Evolutionary conservation across 2,797 vertebrate genomes (phyloP), one percentile per base, ranked within the genome.

Genomic region (Parauchenoglanis punctatus): DNA sequence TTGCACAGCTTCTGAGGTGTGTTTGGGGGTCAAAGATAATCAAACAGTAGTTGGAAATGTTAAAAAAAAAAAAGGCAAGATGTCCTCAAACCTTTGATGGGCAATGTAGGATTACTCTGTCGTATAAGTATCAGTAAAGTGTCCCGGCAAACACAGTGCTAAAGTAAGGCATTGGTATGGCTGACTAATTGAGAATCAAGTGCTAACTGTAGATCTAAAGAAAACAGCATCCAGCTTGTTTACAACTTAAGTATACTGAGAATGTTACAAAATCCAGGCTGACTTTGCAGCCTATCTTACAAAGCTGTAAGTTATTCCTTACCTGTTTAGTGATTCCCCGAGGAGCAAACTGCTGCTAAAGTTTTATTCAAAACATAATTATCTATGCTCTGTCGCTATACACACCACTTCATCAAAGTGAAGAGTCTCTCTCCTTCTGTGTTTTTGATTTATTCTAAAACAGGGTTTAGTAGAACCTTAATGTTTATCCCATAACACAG

Each of bases 281-380:
- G 75, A 49, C 28, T n/a, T 58, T 58, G 59, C 31, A 68, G 61
- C 5, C 18, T 65, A 61, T 40, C 46, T 49, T 35, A 72, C 56
- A 75, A 77, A 83, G 72, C 44, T 25, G 7, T 49, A 49, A 49
- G 49, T 49, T 7, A 84, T 46, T 67, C 18, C 46, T 72, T 72
- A 81, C 65, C 56, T 46, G 31, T 52, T 49, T 28, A 73, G n/a
- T 61, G 46, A 40, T 63, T 84, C 46, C 56, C 81, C 58, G 10
- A 23, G 58, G 84, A 85, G 46, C 20, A 85, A 68, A 75, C 56
- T 81, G 77, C 46, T 82, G 83, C 87, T 28, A 23, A 72, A 65
- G 56, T 72, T 56, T 75, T 67, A 75, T 75, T 70, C 23, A 72
- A 81, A 88, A 81, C 70, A 59, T 82, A 67, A 85, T 44, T 67